Percentiles rank a stretch among this genome's conserved stretches.
phyloP scores from a whole-genome alignment of 2,888 invertebrate genomes.

The Omphaloscelis lunosa region DNA sequence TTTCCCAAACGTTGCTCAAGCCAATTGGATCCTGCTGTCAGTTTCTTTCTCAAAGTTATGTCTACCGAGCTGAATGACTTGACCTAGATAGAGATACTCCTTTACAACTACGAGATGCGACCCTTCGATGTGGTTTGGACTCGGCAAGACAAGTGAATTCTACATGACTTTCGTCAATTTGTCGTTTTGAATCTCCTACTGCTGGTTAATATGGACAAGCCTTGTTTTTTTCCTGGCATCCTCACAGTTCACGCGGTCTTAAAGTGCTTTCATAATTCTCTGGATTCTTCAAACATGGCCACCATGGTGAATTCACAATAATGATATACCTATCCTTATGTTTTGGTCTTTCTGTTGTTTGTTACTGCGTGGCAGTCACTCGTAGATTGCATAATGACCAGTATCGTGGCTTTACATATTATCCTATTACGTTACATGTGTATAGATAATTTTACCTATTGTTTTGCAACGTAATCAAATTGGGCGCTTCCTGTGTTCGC shows the following conservation, averaged over 20 bases:
- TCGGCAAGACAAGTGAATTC: not conserved
- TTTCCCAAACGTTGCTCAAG: not conserved
- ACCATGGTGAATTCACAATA: too few relatives aligned
- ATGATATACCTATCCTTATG: too few relatives aligned
- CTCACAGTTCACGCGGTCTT: not conserved
- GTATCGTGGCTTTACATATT: constrained; percentile 60
- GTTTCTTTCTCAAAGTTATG: not conserved
- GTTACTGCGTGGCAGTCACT: not conserved
- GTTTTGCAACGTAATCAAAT: constrained; percentile 60
- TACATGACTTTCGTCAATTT: not conserved
- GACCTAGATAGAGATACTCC: not conserved
- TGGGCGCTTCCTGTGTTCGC: constrained; percentile 48
- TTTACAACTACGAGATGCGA: not conserved
- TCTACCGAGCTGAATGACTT: not conserved
- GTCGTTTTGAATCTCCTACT: not conserved
- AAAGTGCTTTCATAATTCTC: not conserved
- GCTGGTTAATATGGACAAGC: not conserved
- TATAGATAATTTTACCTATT: constrained; percentile 54
- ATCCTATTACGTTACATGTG: constrained; percentile 55
- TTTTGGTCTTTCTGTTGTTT: not conserved
- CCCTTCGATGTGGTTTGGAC: not conserved
- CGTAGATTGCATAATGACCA: constrained; percentile 27
- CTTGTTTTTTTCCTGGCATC: not conserved
- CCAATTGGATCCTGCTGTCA: not conserved
- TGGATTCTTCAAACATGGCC: too few relatives aligned